Conservation (phyloP, 2,113 vertebrate species). For the Corvus hawaiiensis region DNA sequence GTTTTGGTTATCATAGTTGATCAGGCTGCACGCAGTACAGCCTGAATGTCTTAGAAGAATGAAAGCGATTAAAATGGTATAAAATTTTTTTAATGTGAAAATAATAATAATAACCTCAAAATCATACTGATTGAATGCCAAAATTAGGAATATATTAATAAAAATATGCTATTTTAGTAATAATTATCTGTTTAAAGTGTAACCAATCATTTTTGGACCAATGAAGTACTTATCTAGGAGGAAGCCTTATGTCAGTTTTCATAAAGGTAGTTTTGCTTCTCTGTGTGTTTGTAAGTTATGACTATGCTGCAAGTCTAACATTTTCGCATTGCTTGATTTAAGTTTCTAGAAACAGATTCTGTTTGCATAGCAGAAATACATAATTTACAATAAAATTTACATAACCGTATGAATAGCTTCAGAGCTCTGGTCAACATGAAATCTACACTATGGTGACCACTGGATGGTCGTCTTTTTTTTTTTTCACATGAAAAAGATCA, state of each 20-base stretch:
- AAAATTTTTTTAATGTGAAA: background rate
- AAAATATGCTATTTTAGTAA: background rate
- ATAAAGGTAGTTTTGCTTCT: background rate
- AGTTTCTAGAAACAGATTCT: slow-evolving; percentile 17
- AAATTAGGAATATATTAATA: background rate
- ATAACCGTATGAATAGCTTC: background rate
- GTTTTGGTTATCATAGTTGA: background rate
- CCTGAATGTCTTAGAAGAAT: background rate
- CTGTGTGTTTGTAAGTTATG: background rate
- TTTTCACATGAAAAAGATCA: background rate
- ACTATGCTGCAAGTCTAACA: background rate
- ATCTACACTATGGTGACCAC: background rate
- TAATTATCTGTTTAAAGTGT: background rate
- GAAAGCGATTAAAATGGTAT: background rate
- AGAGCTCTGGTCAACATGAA: background rate
- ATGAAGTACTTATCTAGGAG: background rate
- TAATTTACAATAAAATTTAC: background rate
- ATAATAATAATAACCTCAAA: background rate
- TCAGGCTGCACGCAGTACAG: background rate
- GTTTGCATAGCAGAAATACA: background rate
- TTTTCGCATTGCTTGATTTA: background rate
- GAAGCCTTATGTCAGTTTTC: background rate
- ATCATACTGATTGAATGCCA: background rate
- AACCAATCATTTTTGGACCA: background rate
- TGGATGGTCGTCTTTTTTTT: background rate